A percentile compares a stretch with the other conserved stretches of the same genome.
phyloP scores from a whole-genome alignment of 2,888 invertebrate species.

The Xiphydria camelus region DNA sequence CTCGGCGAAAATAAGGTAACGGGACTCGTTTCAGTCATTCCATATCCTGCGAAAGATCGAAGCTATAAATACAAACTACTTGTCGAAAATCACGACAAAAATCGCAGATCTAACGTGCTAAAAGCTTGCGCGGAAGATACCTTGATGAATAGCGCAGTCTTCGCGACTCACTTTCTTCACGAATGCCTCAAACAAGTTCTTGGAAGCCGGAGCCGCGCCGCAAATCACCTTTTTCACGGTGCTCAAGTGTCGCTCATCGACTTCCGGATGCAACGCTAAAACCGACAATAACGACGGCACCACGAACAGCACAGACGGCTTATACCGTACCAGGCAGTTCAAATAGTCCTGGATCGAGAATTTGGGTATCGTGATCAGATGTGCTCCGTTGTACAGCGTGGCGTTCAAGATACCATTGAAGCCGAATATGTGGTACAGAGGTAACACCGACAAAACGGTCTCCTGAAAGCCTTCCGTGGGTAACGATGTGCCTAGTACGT shows the following conservation, averaged over 20 bases:
- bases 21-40: constrained; percentile 73
- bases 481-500: constrained; percentile 58
- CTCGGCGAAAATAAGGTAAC: constrained; percentile 66
- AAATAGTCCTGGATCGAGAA: constrained; percentile 77
- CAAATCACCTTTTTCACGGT: constrained; percentile 68
- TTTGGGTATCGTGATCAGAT: constrained; percentile 69
- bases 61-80: no score
- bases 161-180: constrained; percentile 59
- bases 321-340: constrained; percentile 64
- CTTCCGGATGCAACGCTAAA: constrained; percentile 72
- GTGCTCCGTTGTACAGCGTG: constrained; percentile 64
- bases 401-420: constrained; percentile 71
- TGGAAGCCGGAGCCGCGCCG: constrained; percentile 75
- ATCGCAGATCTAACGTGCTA: no score
- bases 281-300: constrained; percentile 80
- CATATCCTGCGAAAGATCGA: constrained; percentile 62
- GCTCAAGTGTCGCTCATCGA: constrained; percentile 69
- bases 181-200: constrained; percentile 67
- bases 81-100: no score
- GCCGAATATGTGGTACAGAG: constrained; percentile 81
- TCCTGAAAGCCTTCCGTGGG: constrained; percentile 62
- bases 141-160: constrained; percentile 52
- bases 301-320: constrained; percentile 68
- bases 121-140: constrained; percentile 50
- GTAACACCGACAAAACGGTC: constrained; percentile 67